Evolutionary conservation across 2,797 vertebrate genomes (phyloP).

Genomic region (Triplophysa bombifrons): DNA sequence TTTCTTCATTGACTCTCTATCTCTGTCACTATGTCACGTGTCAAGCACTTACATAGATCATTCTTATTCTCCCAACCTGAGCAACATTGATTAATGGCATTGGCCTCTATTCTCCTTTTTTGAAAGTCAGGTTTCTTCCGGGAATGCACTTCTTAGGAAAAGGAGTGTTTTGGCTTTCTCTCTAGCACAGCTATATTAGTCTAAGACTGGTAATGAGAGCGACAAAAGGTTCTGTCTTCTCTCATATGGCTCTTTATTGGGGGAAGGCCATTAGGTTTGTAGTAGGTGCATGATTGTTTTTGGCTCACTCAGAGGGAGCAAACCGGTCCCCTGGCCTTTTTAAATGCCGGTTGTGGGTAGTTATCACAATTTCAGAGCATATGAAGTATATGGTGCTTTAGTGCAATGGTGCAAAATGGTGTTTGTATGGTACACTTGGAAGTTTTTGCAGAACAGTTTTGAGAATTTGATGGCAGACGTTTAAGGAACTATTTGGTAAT

Average conservation of each 20-base stretch:
- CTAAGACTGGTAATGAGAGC: conserved; percentile 31
- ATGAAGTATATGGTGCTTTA: neutral
- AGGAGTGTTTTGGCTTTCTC: conserved; percentile 12
- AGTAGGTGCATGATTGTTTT: conserved; percentile 38
- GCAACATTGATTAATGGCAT: conserved; percentile 15
- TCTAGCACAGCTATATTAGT: conserved; percentile 19
- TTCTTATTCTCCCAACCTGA: neutral
- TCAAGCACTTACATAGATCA: neutral
- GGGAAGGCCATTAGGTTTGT: conserved; percentile 30
- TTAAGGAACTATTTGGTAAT: too few relatives aligned
- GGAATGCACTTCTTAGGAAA: conserved; percentile 12
- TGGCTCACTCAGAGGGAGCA: conserved; percentile 2
- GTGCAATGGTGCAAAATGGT: neutral
- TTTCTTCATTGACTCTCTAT: neutral
- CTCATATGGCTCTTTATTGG: conserved; percentile 27
- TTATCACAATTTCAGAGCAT: conserved; percentile 3
- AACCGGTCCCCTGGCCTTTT: neutral
- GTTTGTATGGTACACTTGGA: neutral
- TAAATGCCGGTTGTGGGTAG: neutral
- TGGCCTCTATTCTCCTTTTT: conserved; percentile 24
- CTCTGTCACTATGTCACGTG: neutral
- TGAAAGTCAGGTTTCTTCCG: conserved; percentile 47
- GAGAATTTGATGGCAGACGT: neutral
- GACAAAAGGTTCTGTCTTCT: conserved; percentile 11
- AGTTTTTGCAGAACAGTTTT: neutral